Evolutionary conservation across 1,140 invertebrate species (phyloP).

Genomic region (Muscidifurax raptorellus): DNA sequence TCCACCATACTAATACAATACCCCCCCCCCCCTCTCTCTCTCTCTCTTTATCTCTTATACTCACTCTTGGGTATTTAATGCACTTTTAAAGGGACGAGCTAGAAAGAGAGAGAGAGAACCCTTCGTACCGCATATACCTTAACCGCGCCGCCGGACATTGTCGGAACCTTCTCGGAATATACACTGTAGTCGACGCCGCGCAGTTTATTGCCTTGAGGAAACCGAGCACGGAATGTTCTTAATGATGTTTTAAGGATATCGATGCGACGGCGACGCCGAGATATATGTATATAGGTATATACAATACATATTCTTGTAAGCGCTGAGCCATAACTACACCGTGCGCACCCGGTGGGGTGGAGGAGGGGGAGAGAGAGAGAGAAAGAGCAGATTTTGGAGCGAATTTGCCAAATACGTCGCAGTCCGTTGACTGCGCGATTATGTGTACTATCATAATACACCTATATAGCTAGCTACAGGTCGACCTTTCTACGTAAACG

Average conservation of each 20-base stretch:
- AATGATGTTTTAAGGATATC: slow-evolving; percentile 15
- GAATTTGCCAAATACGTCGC: neutral
- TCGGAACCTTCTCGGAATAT: slow-evolving; percentile 12
- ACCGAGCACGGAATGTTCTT: neutral
- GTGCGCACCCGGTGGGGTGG: no score
- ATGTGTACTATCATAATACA: neutral
- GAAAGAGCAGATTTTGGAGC: neutral
- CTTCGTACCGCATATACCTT: neutral
- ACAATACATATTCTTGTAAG: no score
- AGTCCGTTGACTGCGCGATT: neutral
- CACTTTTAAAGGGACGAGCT: slow-evolving; percentile 43
- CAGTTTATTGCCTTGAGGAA: neutral
- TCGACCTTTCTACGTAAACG: no score
- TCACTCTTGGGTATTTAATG: slow-evolving; percentile 37
- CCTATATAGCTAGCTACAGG: no score
- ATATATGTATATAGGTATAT: neutral
- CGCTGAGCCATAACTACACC: no score
- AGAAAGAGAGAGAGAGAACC: neutral
- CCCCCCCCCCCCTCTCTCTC: neutral
- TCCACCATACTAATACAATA: neutral
- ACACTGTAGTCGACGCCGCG: neutral
- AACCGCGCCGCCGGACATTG: neutral
- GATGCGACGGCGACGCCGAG: neutral
- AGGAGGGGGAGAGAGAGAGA: no score
- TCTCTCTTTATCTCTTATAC: neutral